Evolutionary conservation across 2,797 vertebrate genomes (phyloP), one percentile per base, ranked within the genome.

Genomic region (Sardinella longiceps): DNA sequence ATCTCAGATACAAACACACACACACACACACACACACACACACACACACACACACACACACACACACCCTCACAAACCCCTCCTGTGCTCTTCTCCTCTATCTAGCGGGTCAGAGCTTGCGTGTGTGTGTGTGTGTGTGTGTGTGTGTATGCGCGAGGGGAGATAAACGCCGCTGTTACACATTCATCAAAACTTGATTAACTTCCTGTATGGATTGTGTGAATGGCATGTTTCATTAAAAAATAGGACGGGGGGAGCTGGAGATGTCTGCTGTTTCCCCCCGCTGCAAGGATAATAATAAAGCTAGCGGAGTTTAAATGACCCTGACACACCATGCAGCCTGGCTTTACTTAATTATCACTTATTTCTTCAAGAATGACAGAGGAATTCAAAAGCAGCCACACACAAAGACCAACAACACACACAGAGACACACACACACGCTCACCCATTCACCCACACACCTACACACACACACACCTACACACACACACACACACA

Each of bases 161-260:
- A 89, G 91, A 92, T 91, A 93, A 92, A 88, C 46, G 87, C 85
- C 87, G 89, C 87, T 88, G 90, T 89, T 92, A 89, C 89, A 90
- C 90, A 91, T 92, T 93, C 91, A 93, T 95, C 88, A 92, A 87
- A 93, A 93, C 83, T 89, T 94, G 91, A 95, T 94, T 92, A 92
- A 91, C 89, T 94, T 90, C 85, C 86, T 86, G 25, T 70, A 14
- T 18, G 84, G 85, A 85, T 86, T 80, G 87, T 86, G 84, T 92
- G 88, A 91, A 88, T 51, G 87, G 53, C 83, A 87, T 83, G 60
- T 81, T 92, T 92, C 88, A 91, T 92, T 91, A 90, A 83, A 70
- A 81, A 87, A 83, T 81, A 88, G 88, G 46, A 10, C 85, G 81
- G 88, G 84, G 83, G n/a, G n/a, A n/a, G n/a, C n/a, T n/a, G n/a